Conservation (phyloP, 2,888 invertebrate genomes). For the Tiliacea citrago region DNA sequence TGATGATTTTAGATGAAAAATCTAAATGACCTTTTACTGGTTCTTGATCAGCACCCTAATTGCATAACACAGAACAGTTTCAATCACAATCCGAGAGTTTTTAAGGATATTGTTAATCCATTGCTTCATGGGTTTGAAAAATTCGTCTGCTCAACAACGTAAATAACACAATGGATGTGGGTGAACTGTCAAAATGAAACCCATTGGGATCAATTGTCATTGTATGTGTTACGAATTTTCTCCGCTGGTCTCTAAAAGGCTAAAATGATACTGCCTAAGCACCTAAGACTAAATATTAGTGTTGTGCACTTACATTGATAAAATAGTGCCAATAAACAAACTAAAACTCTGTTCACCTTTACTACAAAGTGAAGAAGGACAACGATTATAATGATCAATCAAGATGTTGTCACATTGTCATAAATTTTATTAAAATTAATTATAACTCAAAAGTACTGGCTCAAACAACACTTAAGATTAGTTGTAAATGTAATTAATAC, state of each 20-base stretch:
- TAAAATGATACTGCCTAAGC: background rate
- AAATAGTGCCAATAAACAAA: constrained; percentile 2
- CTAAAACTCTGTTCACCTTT: background rate
- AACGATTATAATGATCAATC: background rate
- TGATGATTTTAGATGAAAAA: background rate
- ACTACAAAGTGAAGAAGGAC: background rate
- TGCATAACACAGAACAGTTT: too few relatives aligned
- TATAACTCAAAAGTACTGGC: constrained; percentile 1
- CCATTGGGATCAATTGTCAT: too few relatives aligned
- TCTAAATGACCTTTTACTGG: background rate
- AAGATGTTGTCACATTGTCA: background rate
- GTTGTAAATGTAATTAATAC: constrained; percentile 38
- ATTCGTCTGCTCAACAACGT: too few relatives aligned
- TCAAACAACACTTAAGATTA: constrained; percentile 40
- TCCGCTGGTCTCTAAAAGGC: background rate
- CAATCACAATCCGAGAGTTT: too few relatives aligned
- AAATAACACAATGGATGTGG: too few relatives aligned
- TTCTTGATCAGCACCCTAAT: too few relatives aligned
- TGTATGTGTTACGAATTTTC: too few relatives aligned
- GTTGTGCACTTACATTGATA: background rate
- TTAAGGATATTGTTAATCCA: too few relatives aligned
- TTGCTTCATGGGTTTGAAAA: too few relatives aligned
- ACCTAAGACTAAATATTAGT: background rate
- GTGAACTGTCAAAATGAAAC: too few relatives aligned
- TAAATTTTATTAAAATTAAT: constrained; percentile 11